Base-by-base conservation (phyloP, 2,888 invertebrate species). In the Amphipoea oculea region DNA sequence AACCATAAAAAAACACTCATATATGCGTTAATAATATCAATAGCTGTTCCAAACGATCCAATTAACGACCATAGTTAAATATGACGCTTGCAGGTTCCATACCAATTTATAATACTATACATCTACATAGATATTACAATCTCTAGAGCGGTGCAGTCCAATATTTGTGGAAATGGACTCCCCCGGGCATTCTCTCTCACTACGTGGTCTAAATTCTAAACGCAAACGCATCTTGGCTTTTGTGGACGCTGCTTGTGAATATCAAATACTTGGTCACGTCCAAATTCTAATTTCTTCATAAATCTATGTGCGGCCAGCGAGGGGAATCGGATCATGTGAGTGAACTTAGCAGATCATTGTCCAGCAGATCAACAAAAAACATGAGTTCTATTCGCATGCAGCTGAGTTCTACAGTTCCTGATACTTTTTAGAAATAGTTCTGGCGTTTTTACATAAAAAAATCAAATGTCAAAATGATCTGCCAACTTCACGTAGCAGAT, bases 101-200 rank as follows among this genome's bases (percentile, higher is more conserved):
- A 80, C 71, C 78, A 82, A 82, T 84, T 79, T 66, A 81, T 80
- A 77, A 65, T 65, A 54, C 72, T 76, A 42, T 72, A 85, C n/a
- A 86, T 80, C 78, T 78, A 76, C 82, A 76, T 74, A 88, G 89
- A 91, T 91, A 93, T 92, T 89, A 89, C 85, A 92, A 91, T 89
- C 91, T 90, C 91, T 89, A 91, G 92, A 94, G 92, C 92, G 90
- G 92, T 92, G 92, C 92, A 92, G 91, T 93, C 91, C 94, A 94
- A 94, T 95, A 94, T 95, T 94, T 93, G 93, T 93, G 92, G 92
- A 92, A 94, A 95, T 94, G 90, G 92, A 94, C 94, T 95, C 92
- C 89, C 90, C 76, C 80, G 89, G 91, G 91, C 91, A 91, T 91
- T 92, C 93, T 92, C 91, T 92, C 90, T 89, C 89, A 84, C 90